These are phyloP conservation scores for Tamias sibiricus DNA, from an alignment of 2,113 vertebrate genomes.

Conservation along the genomic window DNA sequence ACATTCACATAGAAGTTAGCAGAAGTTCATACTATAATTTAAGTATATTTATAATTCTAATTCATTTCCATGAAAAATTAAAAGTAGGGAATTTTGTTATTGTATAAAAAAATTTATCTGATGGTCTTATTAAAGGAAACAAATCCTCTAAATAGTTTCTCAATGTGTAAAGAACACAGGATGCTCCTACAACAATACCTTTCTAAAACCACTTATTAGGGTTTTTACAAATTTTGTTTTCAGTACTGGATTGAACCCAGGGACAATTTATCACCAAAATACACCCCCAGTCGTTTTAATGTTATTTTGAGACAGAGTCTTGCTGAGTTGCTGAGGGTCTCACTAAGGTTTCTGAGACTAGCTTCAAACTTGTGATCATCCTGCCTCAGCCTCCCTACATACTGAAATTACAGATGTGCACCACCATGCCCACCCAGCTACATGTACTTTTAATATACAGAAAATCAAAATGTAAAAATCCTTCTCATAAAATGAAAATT, in stretches of 20 bases:
- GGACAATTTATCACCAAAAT: too few species aligned
- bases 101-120: not conserved
- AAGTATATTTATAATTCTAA: constrained; percentile 7
- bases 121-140: not conserved
- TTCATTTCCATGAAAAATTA: not conserved
- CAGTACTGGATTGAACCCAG: too few species aligned
- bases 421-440: too few species aligned
- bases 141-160: not conserved
- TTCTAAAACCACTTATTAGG: not conserved
- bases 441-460: not conserved
- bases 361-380: too few species aligned
- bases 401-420: too few species aligned
- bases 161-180: not conserved
- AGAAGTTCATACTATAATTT: not conserved
- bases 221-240: not conserved
- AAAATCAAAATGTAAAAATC: not conserved
- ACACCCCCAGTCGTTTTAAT: too few species aligned
- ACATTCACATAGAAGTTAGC: not conserved
- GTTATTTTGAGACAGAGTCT: too few species aligned
- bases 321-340: too few species aligned
- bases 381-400: too few species aligned
- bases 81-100: not conserved
- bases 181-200: not conserved
- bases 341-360: too few species aligned
- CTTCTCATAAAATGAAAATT: not conserved